Evolutionary conservation across 2,888 invertebrate species (phyloP).

Genomic region (Nyleta sp.): DNA sequence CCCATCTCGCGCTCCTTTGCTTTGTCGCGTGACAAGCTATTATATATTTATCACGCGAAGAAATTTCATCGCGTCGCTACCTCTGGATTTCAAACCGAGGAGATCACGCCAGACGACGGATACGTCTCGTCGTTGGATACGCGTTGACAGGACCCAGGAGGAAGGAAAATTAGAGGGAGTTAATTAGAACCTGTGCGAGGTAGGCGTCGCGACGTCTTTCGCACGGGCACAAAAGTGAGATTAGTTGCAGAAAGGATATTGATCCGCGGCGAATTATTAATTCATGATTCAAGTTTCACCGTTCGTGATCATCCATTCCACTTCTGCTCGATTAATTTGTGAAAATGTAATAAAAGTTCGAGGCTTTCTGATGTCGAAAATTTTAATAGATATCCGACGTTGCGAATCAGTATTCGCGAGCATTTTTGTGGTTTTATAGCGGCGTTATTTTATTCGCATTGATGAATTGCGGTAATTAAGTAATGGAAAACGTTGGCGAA

Average conservation of each 20-base stretch:
- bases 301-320: constrained; percentile 49
- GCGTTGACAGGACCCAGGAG: constrained; percentile 69
- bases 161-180: constrained; percentile 68
- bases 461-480: neutral
- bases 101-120: constrained; percentile 69
- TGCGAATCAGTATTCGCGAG: no score
- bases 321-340: constrained; percentile 52
- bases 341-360: constrained; percentile 40
- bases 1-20: constrained; percentile 39
- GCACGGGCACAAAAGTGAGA: constrained; percentile 63
- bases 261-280: constrained; percentile 61
- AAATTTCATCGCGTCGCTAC: constrained; percentile 69
- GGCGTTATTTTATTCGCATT: neutral
- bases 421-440: no score
- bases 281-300: constrained; percentile 60
- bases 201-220: constrained; percentile 63
- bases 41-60: constrained; percentile 77
- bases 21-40: constrained; percentile 70
- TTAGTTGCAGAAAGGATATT: constrained; percentile 67
- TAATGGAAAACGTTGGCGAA: neutral
- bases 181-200: constrained; percentile 68
- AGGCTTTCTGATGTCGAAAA: neutral
- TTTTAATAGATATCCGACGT: no score
- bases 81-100: constrained; percentile 65
- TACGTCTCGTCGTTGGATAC: constrained; percentile 73